These are phyloP conservation scores for Myocastor coypus DNA, from an alignment of 2,113 vertebrate genomes.

Conservation along the genomic window DNA sequence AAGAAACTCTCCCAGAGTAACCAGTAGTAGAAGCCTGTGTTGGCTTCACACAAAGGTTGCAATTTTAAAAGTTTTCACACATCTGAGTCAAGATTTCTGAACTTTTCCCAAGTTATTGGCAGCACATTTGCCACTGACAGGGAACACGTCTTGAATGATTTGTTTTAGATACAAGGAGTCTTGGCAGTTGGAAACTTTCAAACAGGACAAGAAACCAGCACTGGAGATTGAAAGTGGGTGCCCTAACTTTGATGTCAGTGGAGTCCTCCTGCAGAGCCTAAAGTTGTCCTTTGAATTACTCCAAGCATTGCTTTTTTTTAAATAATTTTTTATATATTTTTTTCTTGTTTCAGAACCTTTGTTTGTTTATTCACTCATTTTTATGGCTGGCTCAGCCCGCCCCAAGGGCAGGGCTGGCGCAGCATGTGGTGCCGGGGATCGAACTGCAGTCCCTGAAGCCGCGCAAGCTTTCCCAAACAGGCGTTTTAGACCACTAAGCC, in stretches of 20 bases:
- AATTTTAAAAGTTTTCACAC: neutral
- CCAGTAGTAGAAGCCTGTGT: neutral
- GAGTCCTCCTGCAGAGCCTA: conserved; percentile 3
- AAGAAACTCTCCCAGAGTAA: neutral
- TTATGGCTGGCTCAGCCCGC: too few relatives aligned
- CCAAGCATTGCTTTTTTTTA: conserved; percentile 35
- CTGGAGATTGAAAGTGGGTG: conserved; percentile 49
- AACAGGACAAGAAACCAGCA: neutral
- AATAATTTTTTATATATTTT: too few relatives aligned
- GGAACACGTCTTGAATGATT: conserved; percentile 19
- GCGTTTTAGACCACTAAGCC: too few relatives aligned
- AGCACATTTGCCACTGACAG: neutral
- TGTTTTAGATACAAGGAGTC: neutral
- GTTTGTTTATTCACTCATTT: too few relatives aligned
- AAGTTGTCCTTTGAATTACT: conserved; percentile 75
- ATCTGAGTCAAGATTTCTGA: conserved; percentile 34
- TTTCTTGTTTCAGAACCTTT: too few relatives aligned
- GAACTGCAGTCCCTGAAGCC: too few relatives aligned
- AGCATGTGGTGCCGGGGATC: too few relatives aligned
- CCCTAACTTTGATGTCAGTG: conserved; percentile 2
- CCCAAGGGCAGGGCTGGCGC: too few relatives aligned
- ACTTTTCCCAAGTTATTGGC: neutral
- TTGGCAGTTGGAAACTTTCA: neutral
- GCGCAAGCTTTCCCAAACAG: too few relatives aligned
- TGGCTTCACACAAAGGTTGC: neutral